phyloP scores from a whole-genome alignment of 2,113 vertebrate genomes.

The Campylomormyrus tamandua region DNA sequence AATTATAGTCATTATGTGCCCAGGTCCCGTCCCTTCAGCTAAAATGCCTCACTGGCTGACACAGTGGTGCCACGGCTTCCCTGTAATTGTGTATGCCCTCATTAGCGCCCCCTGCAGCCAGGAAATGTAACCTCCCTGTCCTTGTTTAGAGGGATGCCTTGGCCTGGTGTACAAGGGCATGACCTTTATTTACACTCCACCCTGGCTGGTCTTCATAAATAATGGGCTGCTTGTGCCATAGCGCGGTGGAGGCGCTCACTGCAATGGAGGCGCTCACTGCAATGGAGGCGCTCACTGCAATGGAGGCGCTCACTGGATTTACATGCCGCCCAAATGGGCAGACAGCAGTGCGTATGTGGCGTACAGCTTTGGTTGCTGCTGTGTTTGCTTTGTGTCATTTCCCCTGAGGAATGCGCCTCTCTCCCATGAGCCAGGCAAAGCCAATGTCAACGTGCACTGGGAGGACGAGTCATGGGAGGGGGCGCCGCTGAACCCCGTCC shows the following conservation, averaged over 20 bases:
- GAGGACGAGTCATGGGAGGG: constrained; percentile 87
- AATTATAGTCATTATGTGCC: constrained; percentile 53
- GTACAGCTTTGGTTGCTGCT: not conserved
- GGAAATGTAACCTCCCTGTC: constrained; percentile 15
- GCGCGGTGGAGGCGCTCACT: not conserved
- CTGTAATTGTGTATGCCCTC: constrained; percentile 32
- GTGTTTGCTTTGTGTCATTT: not conserved
- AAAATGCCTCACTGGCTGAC: constrained; percentile 29
- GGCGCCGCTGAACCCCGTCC: constrained; percentile 73
- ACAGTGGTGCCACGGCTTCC: constrained; percentile 30
- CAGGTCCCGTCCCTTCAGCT: constrained; percentile 35
- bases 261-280: too few relatives aligned
- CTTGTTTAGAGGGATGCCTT: constrained; percentile 25
- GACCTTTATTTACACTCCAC: not conserved
- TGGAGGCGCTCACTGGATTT: not conserved
- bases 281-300: not conserved
- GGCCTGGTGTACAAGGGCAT: not conserved
- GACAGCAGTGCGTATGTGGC: not conserved
- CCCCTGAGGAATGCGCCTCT: not conserved
- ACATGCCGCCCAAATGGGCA: not conserved
- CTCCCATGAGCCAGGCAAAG: constrained; percentile 71
- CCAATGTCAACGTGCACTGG: constrained; percentile 85
- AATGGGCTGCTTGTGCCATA: not conserved
- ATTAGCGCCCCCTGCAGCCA: constrained; percentile 36
- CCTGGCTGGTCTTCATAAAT: not conserved